phyloP scores from a whole-genome alignment of 2,888 invertebrate species.

The Myopa testacea region DNA sequence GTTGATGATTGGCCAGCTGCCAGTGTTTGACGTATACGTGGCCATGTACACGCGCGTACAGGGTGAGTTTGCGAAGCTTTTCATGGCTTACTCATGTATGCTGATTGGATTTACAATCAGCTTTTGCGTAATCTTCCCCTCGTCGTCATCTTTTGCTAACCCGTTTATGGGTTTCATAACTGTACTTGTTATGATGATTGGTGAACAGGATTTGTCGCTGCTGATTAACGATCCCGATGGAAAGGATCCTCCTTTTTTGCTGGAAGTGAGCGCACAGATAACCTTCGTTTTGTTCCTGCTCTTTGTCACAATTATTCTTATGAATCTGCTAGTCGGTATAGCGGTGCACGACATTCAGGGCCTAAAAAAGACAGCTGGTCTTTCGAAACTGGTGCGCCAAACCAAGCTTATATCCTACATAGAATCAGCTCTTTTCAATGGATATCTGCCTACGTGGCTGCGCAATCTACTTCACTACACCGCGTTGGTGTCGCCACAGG shows the following conservation, averaged over 20 bases:
- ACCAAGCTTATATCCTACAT: conserved; percentile 89
- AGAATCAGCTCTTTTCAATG: conserved; percentile 84
- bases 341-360: conserved; percentile 91
- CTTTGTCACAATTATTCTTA: conserved; percentile 86
- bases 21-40: conserved; percentile 89
- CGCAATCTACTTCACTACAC: conserved; percentile 82
- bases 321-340: conserved; percentile 88
- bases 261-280: conserved; percentile 85
- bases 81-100: conserved; percentile 86
- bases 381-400: conserved; percentile 85
- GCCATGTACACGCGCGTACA: conserved; percentile 92
- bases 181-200: conserved; percentile 90
- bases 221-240: conserved; percentile 81
- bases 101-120: conserved; percentile 88
- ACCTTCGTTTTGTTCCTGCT: conserved; percentile 84
- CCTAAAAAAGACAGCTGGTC: conserved; percentile 84
- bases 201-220: conserved; percentile 83
- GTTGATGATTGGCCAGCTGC: conserved; percentile 90
- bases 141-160: conserved; percentile 83
- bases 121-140: conserved; percentile 89
- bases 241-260: conserved; percentile 79
- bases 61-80: conserved; percentile 87
- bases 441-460: conserved; percentile 80
- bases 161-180: conserved; percentile 88
- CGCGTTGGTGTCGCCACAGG: conserved; percentile 83